Conservation (phyloP, 2,113 vertebrate genomes). For the Psilopogon haemacephalus region DNA sequence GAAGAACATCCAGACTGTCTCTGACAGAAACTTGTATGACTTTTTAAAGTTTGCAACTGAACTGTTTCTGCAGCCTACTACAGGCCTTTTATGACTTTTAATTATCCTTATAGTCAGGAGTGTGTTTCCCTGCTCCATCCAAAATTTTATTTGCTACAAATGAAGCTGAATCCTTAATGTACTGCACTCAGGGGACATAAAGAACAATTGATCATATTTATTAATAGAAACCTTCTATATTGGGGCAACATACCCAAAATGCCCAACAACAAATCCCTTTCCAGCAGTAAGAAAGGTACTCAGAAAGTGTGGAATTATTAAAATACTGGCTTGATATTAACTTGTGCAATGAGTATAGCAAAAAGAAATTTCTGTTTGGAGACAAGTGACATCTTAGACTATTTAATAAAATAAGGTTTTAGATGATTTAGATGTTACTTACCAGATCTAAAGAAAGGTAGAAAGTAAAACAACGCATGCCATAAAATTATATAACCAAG, state of each 20-base stretch:
- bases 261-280: neutral
- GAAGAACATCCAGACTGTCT: neutral
- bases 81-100: neutral
- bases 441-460: neutral
- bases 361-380: neutral
- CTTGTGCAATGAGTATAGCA: neutral
- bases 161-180: neutral
- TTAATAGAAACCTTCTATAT: neutral
- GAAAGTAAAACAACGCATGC: neutral
- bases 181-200: neutral
- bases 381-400: neutral
- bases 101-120: neutral
- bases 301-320: neutral
- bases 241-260: no score
- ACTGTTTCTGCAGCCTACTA: neutral
- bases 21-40: neutral
- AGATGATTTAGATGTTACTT: neutral
- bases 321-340: neutral
- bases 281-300: neutral
- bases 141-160: neutral
- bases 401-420: neutral
- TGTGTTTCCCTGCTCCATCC: neutral
- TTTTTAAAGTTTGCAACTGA: neutral
- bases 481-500: neutral
- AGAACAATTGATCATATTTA: neutral